These are phyloP conservation scores for Platypus cylindrus DNA, from an alignment of 2,888 invertebrate species.

Conservation along the genomic window DNA sequence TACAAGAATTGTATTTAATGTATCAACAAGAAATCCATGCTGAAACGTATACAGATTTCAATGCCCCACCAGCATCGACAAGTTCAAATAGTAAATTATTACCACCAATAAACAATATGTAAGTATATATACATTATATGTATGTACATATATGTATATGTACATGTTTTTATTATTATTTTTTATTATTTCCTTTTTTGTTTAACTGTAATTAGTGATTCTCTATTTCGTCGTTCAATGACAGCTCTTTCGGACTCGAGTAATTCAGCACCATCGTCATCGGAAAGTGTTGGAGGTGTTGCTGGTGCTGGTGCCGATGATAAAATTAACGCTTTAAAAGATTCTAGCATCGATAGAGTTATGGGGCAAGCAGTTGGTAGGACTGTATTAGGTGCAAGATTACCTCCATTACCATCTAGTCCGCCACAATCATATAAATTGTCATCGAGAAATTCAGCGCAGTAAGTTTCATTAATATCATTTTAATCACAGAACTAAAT, in stretches of 20 bases:
- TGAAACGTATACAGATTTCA: slow-evolving; percentile 57
- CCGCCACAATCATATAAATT: slow-evolving; percentile 27
- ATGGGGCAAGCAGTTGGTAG: slow-evolving; percentile 33
- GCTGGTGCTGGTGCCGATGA: no score
- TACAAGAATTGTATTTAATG: slow-evolving; percentile 66
- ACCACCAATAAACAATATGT: slow-evolving; percentile 54
- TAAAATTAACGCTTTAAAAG: no score
- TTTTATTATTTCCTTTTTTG: no score
- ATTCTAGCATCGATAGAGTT: slow-evolving; percentile 30
- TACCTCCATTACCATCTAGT: slow-evolving; percentile 33
- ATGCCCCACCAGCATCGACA: slow-evolving; percentile 34
- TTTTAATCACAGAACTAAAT: no score
- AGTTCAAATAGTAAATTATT: slow-evolving; percentile 44
- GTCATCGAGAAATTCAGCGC: slow-evolving; percentile 9
- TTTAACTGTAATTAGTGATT: no score
- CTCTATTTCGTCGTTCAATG: slow-evolving; percentile 26
- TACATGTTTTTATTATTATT: no score
- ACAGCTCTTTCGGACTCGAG: slow-evolving; percentile 21
- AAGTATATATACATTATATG: slow-evolving; percentile 15
- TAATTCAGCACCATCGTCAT: slow-evolving; percentile 32
- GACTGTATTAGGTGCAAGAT: slow-evolving; percentile 28
- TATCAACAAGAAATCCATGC: slow-evolving; percentile 84
- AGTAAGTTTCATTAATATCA: slow-evolving; percentile 6
- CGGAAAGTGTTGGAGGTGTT: slow-evolving; percentile 29
- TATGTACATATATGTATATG: no score